Percentiles rank a stretch among this genome's conserved stretches.
phyloP scores from a whole-genome alignment of 2,113 vertebrate genomes.

The Papio anubis region DNA sequence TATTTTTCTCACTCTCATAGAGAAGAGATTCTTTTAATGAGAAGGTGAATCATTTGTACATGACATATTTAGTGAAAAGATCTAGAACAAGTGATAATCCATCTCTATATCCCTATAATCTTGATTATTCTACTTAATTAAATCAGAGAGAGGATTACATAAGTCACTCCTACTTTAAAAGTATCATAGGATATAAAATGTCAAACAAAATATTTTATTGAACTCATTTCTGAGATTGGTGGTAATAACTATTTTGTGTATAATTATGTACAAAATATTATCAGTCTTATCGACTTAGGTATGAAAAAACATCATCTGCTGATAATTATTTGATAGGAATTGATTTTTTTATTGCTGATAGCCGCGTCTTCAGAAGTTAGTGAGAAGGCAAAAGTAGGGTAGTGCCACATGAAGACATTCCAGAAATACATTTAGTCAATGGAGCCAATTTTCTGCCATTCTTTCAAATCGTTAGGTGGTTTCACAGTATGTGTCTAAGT shows the following conservation, averaged over 20 bases:
- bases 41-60: background rate
- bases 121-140: background rate
- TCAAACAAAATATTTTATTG: slow-evolving; percentile 7
- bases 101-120: background rate
- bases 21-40: background rate
- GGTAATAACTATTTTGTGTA: background rate
- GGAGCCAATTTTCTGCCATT: background rate
- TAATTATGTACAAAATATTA: background rate
- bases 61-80: background rate
- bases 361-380: background rate
- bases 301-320: background rate
- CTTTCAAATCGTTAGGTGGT: background rate
- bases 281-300: background rate
- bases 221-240: background rate
- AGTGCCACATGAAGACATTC: background rate
- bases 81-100: background rate
- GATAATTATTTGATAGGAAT: background rate
- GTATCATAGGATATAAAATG: background rate
- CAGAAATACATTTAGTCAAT: background rate
- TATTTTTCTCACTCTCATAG: background rate
- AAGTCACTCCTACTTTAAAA: background rate
- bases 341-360: background rate
- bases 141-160: background rate
- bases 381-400: background rate
- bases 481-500: background rate